Evolutionary conservation across 2,113 vertebrate species (phyloP), one percentile per base, ranked within the genome.

Genomic region (Echinops telfairi): DNA sequence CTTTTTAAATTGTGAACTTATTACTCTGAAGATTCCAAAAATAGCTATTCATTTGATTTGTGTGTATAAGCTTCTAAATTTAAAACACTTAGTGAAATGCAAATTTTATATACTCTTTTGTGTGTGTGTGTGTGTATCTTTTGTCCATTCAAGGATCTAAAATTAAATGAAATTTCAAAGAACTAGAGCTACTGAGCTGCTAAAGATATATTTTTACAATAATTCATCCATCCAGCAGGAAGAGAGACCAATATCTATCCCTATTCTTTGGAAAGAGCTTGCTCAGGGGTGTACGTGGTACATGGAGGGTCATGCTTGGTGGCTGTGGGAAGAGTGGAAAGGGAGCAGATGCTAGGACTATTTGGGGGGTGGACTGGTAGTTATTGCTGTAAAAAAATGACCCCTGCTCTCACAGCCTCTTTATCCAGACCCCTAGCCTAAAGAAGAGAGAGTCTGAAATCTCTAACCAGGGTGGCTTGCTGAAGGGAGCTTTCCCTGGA

Each of bases 1-100:
- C 47, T 53, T 88, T 96, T 92, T 89, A 91, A 96, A 91, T 83
- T 80, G 6, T 57, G 86, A 81, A 78, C 80, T 91, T 93, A 80
- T 86, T 93, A 22, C 58, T 47, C 25, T 57, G 15, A 83, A 70
- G 76, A 33, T 83, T 83, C 64, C 25, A n/a, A 75, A 95, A 91
- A 58, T 71, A 82, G 38, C 36, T 89, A 29, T 73, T 88, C 62
- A 38, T 83, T 83, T 92, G 38, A 90, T 89, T 86, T 92, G 53
- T 78, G 15, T 64, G 82, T 66, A 53, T 17, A 31, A 10, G 47
- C 31, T 81, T 57, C 16, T 86, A 73, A 92, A 86, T n/a, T 86
- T 86, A 70, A 78, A 86, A 84, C 91, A 77, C 20, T 79, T 81
- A 62, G 38, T 7, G 86, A 94, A 89, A 71, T 58, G 17, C 80